Evolutionary conservation across 2,113 vertebrate genomes (phyloP).

Genomic region (Ammodytes dubius): DNA sequence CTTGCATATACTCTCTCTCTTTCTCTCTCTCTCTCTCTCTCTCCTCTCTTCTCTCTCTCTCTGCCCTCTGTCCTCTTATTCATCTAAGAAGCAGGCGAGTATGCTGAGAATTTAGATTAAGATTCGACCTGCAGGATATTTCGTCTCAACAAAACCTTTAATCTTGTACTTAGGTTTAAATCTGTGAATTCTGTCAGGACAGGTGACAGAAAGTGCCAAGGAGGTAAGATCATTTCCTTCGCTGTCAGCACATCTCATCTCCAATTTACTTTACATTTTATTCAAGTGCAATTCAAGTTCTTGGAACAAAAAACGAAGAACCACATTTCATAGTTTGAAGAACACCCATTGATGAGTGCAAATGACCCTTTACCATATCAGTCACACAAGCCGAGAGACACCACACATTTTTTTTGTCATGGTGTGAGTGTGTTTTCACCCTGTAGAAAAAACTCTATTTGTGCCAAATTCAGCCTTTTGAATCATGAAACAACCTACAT

Average conservation of each 20-base stretch:
- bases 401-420: neutral
- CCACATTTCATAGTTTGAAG: neutral
- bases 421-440: neutral
- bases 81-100: conserved; percentile 8
- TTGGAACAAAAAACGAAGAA: neutral
- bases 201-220: neutral
- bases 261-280: neutral
- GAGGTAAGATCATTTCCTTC: neutral
- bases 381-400: too few relatives aligned
- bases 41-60: conserved; percentile 7
- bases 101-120: conserved; percentile 8
- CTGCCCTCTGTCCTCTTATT: conserved; percentile 27
- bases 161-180: conserved; percentile 30
- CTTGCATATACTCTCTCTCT: conserved; percentile 47
- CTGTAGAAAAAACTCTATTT: neutral
- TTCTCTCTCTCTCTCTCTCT: conserved; percentile 2
- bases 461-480: too few relatives aligned
- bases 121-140: conserved; percentile 23
- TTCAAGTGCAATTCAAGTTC: neutral
- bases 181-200: conserved; percentile 16
- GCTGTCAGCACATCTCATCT: neutral
- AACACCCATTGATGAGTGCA: neutral
- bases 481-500: too few relatives aligned
- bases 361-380: neutral
- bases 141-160: conserved; percentile 29